Evolutionary conservation across 1,140 invertebrate genomes (phyloP).

Genomic region (Agrilus planipennis): DNA sequence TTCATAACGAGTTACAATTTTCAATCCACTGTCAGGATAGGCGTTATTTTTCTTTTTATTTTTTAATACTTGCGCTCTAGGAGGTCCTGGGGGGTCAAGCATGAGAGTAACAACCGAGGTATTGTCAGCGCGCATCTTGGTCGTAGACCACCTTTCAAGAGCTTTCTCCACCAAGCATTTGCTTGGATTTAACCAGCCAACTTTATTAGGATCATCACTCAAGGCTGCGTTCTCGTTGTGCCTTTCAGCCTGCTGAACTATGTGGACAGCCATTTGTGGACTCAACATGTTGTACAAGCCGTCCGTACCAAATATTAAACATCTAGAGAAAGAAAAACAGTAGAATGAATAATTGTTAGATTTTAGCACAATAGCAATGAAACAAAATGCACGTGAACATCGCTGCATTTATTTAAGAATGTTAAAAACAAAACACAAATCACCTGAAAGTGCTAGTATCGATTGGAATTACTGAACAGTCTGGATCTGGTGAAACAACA

Average conservation of each 20-base stretch:
- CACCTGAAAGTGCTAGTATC: slow-evolving; percentile 64
- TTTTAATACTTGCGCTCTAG: slow-evolving; percentile 49
- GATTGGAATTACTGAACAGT: slow-evolving; percentile 77
- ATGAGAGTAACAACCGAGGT: slow-evolving; percentile 88
- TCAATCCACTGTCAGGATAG: slow-evolving; percentile 24
- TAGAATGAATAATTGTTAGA: no score
- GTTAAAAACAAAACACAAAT: no score
- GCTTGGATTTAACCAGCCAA: slow-evolving; percentile 73
- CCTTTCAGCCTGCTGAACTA: slow-evolving; percentile 67
- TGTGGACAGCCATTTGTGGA: slow-evolving; percentile 68
- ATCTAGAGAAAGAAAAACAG: no score
- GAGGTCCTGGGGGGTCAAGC: slow-evolving; percentile 82
- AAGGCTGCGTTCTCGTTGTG: slow-evolving; percentile 59
- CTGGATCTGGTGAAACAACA: slow-evolving; percentile 94
- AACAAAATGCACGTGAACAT: no score
- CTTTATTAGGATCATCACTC: slow-evolving; percentile 23
- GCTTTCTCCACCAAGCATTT: slow-evolving; percentile 81
- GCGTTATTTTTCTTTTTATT: slow-evolving; percentile 29
- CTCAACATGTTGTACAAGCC: slow-evolving; percentile 94
- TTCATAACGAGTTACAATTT: slow-evolving; percentile 21
- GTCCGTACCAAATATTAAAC: slow-evolving; percentile 91
- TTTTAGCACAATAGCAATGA: no score
- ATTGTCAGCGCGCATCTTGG: slow-evolving; percentile 84
- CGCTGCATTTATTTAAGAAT: no score
- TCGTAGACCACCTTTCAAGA: slow-evolving; percentile 61